Conservation (phyloP, 2,797 vertebrate genomes). For the Malurus leucopterus region DNA sequence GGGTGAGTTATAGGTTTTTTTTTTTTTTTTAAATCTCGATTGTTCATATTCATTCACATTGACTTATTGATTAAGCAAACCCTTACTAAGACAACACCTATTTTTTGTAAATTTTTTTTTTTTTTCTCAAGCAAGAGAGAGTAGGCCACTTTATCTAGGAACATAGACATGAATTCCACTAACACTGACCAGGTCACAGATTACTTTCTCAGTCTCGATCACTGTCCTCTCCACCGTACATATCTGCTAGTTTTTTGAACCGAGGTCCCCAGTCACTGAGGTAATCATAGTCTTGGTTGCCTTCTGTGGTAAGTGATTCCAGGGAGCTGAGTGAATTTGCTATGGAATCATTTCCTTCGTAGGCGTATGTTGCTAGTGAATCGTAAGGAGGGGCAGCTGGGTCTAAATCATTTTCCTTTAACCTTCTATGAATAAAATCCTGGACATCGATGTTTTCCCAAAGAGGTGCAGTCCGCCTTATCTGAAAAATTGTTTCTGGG, state of each 20-base stretch:
- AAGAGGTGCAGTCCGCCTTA: conserved; percentile 85
- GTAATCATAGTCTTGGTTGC: conserved; percentile 94
- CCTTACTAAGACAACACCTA: conserved; percentile 73
- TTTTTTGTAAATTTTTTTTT: conserved; percentile 45
- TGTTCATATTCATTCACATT: conserved; percentile 58
- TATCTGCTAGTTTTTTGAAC: conserved; percentile 93
- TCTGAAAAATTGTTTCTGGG: conserved; percentile 93
- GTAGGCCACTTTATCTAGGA: conserved; percentile 63
- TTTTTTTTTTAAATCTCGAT: conserved; percentile 23
- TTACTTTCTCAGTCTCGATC: conserved; percentile 77
- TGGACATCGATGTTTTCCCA: conserved; percentile 93
- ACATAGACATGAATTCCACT: conserved; percentile 55
- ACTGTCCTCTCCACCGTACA: conserved; percentile 92
- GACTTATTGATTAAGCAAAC: conserved; percentile 68
- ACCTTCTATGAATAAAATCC: conserved; percentile 89
- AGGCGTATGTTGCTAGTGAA: conserved; percentile 94
- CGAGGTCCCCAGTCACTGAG: conserved; percentile 93
- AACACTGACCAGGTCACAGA: conserved; percentile 6
- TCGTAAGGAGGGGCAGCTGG: conserved; percentile 94
- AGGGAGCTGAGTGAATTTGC: conserved; percentile 94
- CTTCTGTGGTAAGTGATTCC: conserved; percentile 86
- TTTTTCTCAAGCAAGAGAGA: conserved; percentile 41
- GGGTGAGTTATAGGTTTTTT: conserved; percentile 26
- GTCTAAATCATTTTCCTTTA: conserved; percentile 92
- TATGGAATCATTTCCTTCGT: conserved; percentile 90